Base-by-base conservation (phyloP, 2,888 invertebrate species). In the Harpalus rubripes region DNA sequence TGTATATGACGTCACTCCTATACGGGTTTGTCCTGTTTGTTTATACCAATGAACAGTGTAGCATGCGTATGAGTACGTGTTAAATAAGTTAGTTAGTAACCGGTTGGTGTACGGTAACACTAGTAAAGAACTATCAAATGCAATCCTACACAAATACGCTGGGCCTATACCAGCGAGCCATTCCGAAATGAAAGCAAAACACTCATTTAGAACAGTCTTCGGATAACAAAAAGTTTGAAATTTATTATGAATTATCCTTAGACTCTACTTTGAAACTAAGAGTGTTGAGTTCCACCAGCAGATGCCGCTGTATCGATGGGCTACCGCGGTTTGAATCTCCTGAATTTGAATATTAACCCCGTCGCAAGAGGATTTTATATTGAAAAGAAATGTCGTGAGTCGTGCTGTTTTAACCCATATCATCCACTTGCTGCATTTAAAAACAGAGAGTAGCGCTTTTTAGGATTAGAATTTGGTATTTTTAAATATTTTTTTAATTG, bases 101-200 rank as follows among this genome's bases (percentile, higher is more conserved):
- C 52, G 44, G 41, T 74, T 74, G 72, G 72, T 74, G 72, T 15
- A 74, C 44, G 1, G 44, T 41, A 74, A 74, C 44, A 56, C 78
- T 78, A 78, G 76, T 76, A 52, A 52, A 52, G 18, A 65, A 74
- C 78, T 78, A 78, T 78, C 58, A 56, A 78, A 85, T 85, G 85
- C 85, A 85, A 85, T 80, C 89, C 90, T 90, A 90, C 90, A 90
- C 90, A 91, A 87, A 89, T 85, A 89, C 88, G 89, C 88, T 89
- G 89, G 88, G 88, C 88, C 89, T 90, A 90, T 87, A 88, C 88
- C 87, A 88, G 88, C 88, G 88, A 87, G 87, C 88, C 91, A 91
- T 91, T 91, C 91, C 91, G 90, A 91, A 91, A 91, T 91, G 91
- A 91, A 52, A 91, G 91, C 91, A 91, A 91, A 91, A 91, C 91